Base-by-base conservation (phyloP, 2,888 invertebrate species). In the Tenthredo distinguenda region DNA sequence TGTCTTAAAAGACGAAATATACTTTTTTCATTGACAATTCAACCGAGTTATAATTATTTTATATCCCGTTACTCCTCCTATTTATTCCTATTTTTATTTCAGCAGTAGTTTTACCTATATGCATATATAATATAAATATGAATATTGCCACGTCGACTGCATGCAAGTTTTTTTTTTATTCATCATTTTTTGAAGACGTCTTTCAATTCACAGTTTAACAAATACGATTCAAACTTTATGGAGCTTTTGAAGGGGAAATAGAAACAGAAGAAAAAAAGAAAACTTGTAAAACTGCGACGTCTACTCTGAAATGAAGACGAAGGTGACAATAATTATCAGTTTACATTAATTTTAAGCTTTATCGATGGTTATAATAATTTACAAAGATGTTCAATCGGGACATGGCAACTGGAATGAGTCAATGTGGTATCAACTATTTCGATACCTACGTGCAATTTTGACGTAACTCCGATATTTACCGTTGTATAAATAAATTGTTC, bases 401-500 rank as follows among this genome's bases (percentile, higher is more conserved):
- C 21, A 62, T 26, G 5, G 26, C 62, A 3, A 26, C 26, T 18
- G 62, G 62, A 62, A 26, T 5, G 2, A 62, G 62, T 62, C 21
- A n/a, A 55, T 21, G 34, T 18, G 15, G 15, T 10, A 26, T 37
- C 10, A 55, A 2, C 21, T 3, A 77, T 50, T 34, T 31, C 47
- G n/a, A 47, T 77, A 62, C 26, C 4, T n/a, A 58, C 34, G 37
- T 81, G 40, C 58, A 83, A 26, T 83, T 83, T 68, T 31, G 5
- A 31, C 47, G 68, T 43, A 83, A 68, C 12, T 40, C 40, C 15
- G 47, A 68, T 71, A 68, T 83, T 83, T 71, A 83, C 26, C 26
- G 68, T 68, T 55, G 83, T 89, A 90, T 90, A 89, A 90, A 91
- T 91, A 90, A 90, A 88, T 86, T 7, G 79, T 84, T 89, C 88